phyloP scores from a whole-genome alignment of 2,113 vertebrate species.

The Corythoichthys haematopterus region DNA sequence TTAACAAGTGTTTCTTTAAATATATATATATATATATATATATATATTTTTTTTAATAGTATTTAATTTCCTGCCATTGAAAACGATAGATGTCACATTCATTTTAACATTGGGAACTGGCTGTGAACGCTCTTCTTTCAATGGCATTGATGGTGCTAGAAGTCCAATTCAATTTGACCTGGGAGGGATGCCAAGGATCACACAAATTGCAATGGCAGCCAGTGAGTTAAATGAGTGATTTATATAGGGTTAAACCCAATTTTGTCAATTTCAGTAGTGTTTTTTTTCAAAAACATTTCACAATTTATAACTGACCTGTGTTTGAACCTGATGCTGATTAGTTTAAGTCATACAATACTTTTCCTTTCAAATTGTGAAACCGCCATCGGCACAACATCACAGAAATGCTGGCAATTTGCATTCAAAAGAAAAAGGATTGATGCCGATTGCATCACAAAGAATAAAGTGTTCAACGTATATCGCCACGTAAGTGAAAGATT shows the following conservation, averaged over 20 bases:
- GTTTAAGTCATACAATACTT: neutral
- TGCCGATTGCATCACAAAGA: constrained; percentile 17
- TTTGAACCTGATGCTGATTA: neutral
- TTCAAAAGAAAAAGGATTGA: constrained; percentile 1
- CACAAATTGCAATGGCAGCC: too few species aligned
- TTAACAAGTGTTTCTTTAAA: too few species aligned
- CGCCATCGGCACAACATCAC: constrained; percentile 1
- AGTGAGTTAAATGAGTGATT: too few species aligned
- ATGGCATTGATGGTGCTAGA: too few species aligned
- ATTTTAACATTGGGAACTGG: too few species aligned
- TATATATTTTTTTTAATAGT: too few species aligned
- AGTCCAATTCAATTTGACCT: too few species aligned
- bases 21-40: too few species aligned
- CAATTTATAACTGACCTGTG: neutral
- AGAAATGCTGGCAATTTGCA: neutral
- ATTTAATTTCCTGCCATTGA: too few species aligned
- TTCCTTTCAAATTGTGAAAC: neutral
- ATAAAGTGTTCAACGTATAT: neutral
- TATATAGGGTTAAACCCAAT: neutral
- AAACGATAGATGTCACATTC: too few species aligned
- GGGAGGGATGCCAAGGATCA: too few species aligned
- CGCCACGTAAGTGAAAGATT: neutral
- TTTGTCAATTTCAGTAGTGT: neutral
- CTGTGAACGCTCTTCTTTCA: too few species aligned
- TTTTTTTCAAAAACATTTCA: neutral